Evolutionary conservation across 2,888 invertebrate species (phyloP), one percentile per base, ranked within the genome.

Genomic region (Tachystola acroxantha): DNA sequence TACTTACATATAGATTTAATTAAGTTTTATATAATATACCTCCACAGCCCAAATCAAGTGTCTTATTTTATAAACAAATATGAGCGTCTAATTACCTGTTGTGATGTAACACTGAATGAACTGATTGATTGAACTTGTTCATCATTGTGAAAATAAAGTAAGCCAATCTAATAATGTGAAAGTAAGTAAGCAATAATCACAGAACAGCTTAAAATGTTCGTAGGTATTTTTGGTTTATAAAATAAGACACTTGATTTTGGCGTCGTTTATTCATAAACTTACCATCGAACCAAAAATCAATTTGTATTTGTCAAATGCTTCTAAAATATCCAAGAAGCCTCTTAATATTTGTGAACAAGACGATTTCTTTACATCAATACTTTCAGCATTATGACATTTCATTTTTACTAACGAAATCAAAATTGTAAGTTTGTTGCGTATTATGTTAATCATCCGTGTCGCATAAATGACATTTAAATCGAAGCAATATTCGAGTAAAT

Each of bases 321-420:
- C 36, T 22, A 43, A 37, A 20, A 43, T 37, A 19, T 43, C 35
- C 4, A 35, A 11, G 12, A 42, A 46, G 3, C 31, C 25, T 13
- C 16, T 10, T 27, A 32, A 39, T 11, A 40, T 27, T 22, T 27
- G 37, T 20, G 30, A 29, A 20, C 32, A 34, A 28, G 19, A 1
- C 6, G 20, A 10, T 5, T 1, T 10, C 3, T 32, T 10, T 10
- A 11, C 5, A 7, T 11, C 10, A 5, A 20, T n/a, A 11, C 3
- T 20, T 19, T 10, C 7, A 3, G 9, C 10, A 20, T 19, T 5
- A 6, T 6, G 4, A 10, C 12, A 11, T 6, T 22, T 4, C 22
- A 32, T 16, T 30, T 16, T 7, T 13, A 7, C 6, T 19, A 10
- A 13, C 30, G 3, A 16, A 19, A 30, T 19, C 4, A 7, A 6